phyloP scores from a whole-genome alignment of 37 sponge, comb jelly and placozoan genomes.

The Cliona cf. orientalis region DNA sequence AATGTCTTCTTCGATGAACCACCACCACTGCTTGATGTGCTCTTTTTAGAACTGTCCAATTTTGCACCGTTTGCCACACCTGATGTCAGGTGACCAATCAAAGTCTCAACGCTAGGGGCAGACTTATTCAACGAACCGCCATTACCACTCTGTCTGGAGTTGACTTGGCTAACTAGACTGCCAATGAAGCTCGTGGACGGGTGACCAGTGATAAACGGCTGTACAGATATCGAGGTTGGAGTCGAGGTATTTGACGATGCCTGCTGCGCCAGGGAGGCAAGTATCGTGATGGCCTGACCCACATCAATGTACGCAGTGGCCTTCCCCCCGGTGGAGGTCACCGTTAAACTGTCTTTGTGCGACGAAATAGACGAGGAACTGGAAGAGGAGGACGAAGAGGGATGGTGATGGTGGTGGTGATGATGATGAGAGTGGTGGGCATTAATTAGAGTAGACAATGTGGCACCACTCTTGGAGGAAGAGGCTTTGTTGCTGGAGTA shows the following conservation, averaged over 20 bases:
- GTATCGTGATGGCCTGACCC: constrained; percentile 49
- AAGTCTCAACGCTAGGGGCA: constrained; percentile 17
- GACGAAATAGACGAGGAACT: background rate
- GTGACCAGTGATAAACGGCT: constrained; percentile 6
- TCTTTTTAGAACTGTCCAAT: constrained; percentile 9
- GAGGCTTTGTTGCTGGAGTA: background rate
- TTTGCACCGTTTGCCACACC: background rate
- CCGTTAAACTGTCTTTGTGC: background rate
- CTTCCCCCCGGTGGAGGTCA: background rate
- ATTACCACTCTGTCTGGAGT: background rate
- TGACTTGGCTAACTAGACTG: constrained; percentile 12
- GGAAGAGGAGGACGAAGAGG: background rate
- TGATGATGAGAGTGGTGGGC: background rate
- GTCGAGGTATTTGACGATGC: background rate
- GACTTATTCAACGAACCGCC: background rate
- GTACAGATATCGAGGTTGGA: constrained; percentile 11
- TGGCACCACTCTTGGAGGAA: background rate
- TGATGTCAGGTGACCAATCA: constrained; percentile 41
- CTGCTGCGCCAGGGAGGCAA: constrained; percentile 30
- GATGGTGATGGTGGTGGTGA: background rate
- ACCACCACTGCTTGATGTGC: background rate
- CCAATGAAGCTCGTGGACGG: constrained; percentile 8
- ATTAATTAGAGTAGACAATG: background rate
- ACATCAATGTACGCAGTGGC: constrained; percentile 35
- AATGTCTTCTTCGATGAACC: background rate